Percentiles rank a stretch among this genome's conserved stretches.
Conservation (phyloP, 2,113 vertebrate genomes). For the Ceuthmochares aereus region DNA sequence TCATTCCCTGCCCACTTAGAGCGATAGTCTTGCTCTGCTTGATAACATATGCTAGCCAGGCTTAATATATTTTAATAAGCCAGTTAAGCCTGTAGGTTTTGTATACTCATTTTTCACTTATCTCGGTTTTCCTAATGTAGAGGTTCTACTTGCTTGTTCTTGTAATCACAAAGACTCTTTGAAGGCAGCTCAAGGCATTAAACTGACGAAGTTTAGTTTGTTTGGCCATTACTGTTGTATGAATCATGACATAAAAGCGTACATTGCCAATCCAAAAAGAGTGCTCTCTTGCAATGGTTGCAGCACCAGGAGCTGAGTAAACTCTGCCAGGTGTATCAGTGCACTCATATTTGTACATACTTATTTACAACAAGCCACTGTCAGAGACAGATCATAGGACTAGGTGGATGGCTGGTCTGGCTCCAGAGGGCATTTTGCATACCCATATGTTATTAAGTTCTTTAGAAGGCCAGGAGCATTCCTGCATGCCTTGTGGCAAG, state of each 20-base stretch:
- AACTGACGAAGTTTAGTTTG: neutral
- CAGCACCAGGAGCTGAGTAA: neutral
- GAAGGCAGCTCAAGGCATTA: neutral
- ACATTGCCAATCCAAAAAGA: neutral
- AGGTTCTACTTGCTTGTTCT: neutral
- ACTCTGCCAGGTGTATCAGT: neutral
- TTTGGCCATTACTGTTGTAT: neutral
- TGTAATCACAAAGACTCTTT: neutral
- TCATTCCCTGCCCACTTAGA: neutral
- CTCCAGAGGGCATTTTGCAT: neutral
- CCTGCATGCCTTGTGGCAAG: neutral
- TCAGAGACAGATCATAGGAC: neutral
- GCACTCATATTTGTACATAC: neutral
- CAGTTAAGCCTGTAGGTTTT: neutral
- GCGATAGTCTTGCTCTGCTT: neutral
- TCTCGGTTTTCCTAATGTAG: neutral
- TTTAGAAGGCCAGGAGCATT: neutral
- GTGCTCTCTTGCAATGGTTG: neutral
- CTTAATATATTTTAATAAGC: neutral
- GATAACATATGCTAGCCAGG: neutral
- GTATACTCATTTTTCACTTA: neutral
- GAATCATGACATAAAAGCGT: neutral
- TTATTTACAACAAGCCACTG: neutral
- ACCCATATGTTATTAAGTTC: neutral
- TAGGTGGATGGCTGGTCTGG: neutral